Conservation (phyloP, 2,888 invertebrate genomes). For the Abrostola triplasia region DNA sequence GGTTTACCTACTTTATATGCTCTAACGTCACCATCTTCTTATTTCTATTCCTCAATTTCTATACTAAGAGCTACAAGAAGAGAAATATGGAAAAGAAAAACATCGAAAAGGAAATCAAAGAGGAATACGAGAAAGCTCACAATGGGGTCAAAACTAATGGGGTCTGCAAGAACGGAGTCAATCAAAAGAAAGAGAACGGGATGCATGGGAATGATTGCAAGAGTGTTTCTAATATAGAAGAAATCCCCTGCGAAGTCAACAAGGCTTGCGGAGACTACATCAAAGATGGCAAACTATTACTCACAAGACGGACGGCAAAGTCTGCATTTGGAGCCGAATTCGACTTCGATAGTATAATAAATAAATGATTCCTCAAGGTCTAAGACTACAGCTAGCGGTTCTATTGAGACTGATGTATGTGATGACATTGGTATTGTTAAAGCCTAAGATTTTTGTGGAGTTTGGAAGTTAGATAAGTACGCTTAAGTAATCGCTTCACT, state of each 20-base stretch:
- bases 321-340: constrained; percentile 71
- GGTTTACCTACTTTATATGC: constrained; percentile 86
- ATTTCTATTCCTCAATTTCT: constrained; percentile 91
- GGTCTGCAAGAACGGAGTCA: constrained; percentile 58
- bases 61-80: constrained; percentile 88
- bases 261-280: constrained; percentile 76
- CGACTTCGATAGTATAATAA: constrained; percentile 78
- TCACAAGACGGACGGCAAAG: constrained; percentile 78
- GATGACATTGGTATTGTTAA: constrained; percentile 72
- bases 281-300: constrained; percentile 74
- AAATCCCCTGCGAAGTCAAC: constrained; percentile 73
- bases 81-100: constrained; percentile 68
- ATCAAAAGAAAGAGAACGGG: constrained; percentile 61
- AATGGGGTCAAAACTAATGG: constrained; percentile 64
- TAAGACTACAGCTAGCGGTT: constrained; percentile 68
- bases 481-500: constrained; percentile 62
- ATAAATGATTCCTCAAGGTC: constrained; percentile 78
- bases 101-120: constrained; percentile 65
- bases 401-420: constrained; percentile 85
- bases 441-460: constrained; percentile 57
- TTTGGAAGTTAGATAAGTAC: constrained; percentile 65
- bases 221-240: constrained; percentile 64
- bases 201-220: constrained; percentile 62
- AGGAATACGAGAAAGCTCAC: constrained; percentile 60
- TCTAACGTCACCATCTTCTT: constrained; percentile 89